phyloP scores from a whole-genome alignment of 2,113 vertebrate genomes.

The Oncorhynchus masou region DNA sequence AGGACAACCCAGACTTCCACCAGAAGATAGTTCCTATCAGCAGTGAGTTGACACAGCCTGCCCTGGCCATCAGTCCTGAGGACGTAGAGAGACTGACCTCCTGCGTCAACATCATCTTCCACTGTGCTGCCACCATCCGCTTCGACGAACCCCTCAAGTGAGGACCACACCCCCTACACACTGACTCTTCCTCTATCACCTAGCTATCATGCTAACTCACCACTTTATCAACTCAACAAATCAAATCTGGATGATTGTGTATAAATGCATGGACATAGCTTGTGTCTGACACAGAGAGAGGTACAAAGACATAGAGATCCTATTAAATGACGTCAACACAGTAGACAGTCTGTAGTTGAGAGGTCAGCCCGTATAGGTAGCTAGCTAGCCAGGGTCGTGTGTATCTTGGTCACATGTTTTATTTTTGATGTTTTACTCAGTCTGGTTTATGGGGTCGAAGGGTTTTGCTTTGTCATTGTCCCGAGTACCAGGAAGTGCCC shows the following conservation, averaged over 20 bases:
- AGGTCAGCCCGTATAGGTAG: no score
- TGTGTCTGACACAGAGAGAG: no score
- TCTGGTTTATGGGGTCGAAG: no score
- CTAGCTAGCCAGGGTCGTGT: no score
- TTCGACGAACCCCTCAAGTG: slow-evolving; percentile 92
- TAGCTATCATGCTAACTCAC: background rate
- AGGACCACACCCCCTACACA: background rate
- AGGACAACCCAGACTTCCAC: slow-evolving; percentile 85
- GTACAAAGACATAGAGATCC: no score
- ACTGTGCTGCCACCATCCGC: slow-evolving; percentile 93
- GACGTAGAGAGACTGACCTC: slow-evolving; percentile 82
- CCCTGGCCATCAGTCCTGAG: slow-evolving; percentile 84
- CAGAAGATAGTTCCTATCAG: slow-evolving; percentile 89
- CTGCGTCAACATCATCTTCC: slow-evolving; percentile 87
- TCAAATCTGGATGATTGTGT: no score
- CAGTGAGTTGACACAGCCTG: slow-evolving; percentile 86
- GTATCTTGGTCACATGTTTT: no score
- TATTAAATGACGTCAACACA: no score
- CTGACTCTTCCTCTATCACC: background rate
- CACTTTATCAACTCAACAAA: background rate
- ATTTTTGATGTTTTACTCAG: background rate
- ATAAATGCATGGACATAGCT: no score
- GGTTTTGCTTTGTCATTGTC: no score
- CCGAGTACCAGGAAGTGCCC: no score
- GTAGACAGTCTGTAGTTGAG: background rate